Conservation (phyloP, 2,113 vertebrate genomes). For the Morone chrysops region DNA sequence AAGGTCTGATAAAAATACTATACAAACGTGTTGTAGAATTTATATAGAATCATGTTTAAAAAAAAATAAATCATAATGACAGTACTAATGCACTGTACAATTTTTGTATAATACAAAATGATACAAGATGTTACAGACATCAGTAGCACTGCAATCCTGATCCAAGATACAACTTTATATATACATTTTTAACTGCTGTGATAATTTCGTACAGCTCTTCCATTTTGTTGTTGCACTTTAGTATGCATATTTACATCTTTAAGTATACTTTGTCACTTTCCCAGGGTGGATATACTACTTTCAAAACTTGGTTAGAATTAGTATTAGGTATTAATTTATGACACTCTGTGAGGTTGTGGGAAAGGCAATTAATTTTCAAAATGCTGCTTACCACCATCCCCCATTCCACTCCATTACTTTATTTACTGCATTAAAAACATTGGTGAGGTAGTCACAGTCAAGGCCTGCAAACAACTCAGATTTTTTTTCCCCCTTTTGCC, state of each 20-base stretch:
- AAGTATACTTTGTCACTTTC: background rate
- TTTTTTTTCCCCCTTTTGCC: background rate
- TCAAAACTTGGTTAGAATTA: conserved; percentile 3
- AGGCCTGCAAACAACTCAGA: background rate
- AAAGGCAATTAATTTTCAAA: background rate
- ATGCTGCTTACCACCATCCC: background rate
- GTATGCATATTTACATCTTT: background rate
- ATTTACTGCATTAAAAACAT: background rate
- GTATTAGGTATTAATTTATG: conserved; percentile 2
- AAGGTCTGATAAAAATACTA: background rate
- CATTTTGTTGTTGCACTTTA: conserved; percentile 2
- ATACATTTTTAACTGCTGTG: background rate
- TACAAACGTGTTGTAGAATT: too few relatives aligned
- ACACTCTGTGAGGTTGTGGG: background rate
- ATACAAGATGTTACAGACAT: background rate
- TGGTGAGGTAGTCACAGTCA: conserved; percentile 17
- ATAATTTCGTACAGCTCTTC: background rate
- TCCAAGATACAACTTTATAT: background rate
- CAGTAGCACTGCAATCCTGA: background rate
- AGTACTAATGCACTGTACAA: background rate
- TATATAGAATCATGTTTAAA: too few relatives aligned
- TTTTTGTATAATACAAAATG: background rate
- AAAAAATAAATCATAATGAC: too few relatives aligned
- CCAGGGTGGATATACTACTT: background rate
- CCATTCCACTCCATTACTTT: background rate